Conservation (phyloP, 2,797 vertebrate genomes). For the Cephalopachus bancanus region DNA sequence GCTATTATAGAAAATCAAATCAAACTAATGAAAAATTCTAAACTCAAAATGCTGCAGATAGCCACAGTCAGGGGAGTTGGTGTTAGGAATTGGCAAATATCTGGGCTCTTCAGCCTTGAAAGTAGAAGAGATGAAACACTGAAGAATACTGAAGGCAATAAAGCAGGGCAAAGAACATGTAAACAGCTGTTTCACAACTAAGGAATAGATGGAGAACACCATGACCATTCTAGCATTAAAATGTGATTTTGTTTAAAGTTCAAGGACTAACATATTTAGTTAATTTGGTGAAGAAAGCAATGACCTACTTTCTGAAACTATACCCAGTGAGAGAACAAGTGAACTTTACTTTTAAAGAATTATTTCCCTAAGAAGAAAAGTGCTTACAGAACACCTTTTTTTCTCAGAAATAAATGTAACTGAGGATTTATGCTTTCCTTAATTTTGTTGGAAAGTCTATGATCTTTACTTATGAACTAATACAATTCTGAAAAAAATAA, state of each 20-base stretch:
- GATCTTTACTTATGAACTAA: constrained; percentile 41
- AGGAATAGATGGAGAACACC: constrained; percentile 43
- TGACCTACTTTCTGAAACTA: constrained; percentile 70
- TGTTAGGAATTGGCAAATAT: background rate
- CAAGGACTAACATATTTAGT: constrained; percentile 74
- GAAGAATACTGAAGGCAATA: constrained; percentile 38
- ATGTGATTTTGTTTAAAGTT: constrained; percentile 29
- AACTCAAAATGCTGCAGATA: background rate
- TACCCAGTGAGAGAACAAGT: constrained; percentile 41
- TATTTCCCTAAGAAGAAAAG: constrained; percentile 9
- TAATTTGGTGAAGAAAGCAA: constrained; percentile 73
- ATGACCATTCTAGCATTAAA: constrained; percentile 39
- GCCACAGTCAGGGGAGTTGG: background rate
- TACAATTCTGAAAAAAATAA: background rate
- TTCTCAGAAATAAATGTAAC: background rate
- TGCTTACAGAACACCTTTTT: constrained; percentile 17
- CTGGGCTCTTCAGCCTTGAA: background rate
- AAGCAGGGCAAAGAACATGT: constrained; percentile 44
- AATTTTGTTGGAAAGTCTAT: background rate
- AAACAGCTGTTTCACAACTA: constrained; percentile 56
- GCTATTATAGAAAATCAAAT: constrained; percentile 13
- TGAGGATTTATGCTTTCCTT: constrained; percentile 28
- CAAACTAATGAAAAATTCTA: constrained; percentile 6
- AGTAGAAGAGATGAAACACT: constrained; percentile 33
- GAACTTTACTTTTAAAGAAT: constrained; percentile 56